Evolutionary conservation across 2,113 vertebrate genomes (phyloP).

Genomic region (Cyphomyrus plagiostoma): DNA sequence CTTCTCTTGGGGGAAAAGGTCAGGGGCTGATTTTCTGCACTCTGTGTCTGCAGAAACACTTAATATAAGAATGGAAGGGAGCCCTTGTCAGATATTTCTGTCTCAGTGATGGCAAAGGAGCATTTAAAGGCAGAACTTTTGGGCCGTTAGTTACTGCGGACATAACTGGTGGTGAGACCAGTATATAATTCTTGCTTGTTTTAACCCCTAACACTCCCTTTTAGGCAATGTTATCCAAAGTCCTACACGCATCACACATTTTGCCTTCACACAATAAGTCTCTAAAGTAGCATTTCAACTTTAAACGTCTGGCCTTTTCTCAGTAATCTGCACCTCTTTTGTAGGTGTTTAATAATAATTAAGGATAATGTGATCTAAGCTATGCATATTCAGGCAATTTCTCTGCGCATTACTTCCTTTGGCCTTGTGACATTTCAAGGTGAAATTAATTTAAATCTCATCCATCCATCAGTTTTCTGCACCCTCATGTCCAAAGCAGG

Average conservation of each 20-base stretch:
- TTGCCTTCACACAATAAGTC: neutral
- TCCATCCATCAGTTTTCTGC: neutral
- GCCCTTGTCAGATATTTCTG: neutral
- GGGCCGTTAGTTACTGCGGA: neutral
- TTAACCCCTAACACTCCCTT: neutral
- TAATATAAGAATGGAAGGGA: neutral
- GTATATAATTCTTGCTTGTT: neutral
- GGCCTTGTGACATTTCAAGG: neutral
- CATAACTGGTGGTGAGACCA: neutral
- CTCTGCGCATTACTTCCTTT: neutral
- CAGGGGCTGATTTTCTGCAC: neutral
- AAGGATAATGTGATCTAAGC: neutral
- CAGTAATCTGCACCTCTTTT: neutral
- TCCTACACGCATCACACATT: neutral
- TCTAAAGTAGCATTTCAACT: neutral
- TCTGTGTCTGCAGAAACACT: constrained; percentile 19
- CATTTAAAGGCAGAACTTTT: neutral
- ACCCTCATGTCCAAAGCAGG: neutral
- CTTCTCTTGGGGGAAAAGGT: constrained; percentile 2
- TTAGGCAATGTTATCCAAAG: neutral
- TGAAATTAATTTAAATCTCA: neutral
- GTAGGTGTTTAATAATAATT: neutral
- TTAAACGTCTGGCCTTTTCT: neutral
- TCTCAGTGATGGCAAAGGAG: neutral
- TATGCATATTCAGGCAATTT: neutral